These are phyloP conservation scores for Psittacula derbiana DNA, from an alignment of 2,797 vertebrate species.

Conservation along the genomic window DNA sequence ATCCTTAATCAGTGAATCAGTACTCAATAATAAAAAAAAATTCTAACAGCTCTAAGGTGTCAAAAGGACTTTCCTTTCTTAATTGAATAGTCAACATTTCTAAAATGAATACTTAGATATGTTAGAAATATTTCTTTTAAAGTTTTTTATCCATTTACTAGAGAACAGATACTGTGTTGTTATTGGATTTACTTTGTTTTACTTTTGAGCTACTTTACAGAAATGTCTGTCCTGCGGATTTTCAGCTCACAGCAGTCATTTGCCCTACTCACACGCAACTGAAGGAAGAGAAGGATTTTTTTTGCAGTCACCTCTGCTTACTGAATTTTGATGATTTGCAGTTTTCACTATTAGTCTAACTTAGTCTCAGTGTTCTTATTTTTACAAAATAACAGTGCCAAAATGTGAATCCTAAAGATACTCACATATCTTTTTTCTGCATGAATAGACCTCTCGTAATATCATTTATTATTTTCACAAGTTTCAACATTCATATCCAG, in stretches of 20 bases:
- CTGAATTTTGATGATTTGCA: constrained; percentile 17
- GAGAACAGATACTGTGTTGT: not conserved
- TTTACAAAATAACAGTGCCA: not conserved
- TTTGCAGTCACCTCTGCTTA: not conserved
- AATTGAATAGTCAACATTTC: constrained; percentile 5
- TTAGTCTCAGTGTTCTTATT: not conserved
- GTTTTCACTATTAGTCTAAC: not conserved
- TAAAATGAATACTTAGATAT: constrained; percentile 24
- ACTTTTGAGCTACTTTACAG: not conserved
- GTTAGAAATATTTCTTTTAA: constrained; percentile 28
- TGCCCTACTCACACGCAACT: not conserved
- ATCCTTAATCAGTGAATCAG: constrained; percentile 39
- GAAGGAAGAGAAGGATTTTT: not conserved
- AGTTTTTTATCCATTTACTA: constrained; percentile 32
- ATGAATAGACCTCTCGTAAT: not conserved
- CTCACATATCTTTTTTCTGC: not conserved
- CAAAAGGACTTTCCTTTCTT: constrained; percentile 31
- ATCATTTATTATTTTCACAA: not conserved
- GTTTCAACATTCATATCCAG: not conserved
- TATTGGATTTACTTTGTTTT: constrained; percentile 10
- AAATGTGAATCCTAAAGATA: not conserved
- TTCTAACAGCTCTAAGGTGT: not conserved
- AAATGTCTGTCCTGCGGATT: not conserved
- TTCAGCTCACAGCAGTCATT: not conserved
- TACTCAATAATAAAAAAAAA: constrained; percentile 37